phyloP scores from a whole-genome alignment of 2,888 invertebrate species.

The Sphecodes monilicornis region DNA sequence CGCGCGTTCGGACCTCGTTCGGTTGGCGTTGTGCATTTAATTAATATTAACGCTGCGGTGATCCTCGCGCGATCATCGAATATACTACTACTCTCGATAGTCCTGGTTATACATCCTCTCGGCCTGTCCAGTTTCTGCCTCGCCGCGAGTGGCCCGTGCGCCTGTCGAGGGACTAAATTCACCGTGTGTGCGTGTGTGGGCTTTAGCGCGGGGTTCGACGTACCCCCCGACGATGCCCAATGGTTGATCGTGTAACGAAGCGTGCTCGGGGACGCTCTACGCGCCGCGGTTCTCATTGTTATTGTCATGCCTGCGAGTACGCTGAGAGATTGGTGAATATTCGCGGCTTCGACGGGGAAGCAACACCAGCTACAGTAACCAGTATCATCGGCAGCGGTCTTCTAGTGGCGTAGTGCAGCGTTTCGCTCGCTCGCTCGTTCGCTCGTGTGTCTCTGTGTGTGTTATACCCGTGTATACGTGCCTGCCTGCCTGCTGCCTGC shows the following conservation, averaged over 20 bases:
- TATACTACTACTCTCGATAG: slow-evolving; percentile 33
- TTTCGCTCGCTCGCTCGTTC: slow-evolving; percentile 32
- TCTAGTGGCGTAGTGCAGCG: slow-evolving; percentile 67
- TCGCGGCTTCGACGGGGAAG: slow-evolving; percentile 57
- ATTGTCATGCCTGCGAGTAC: slow-evolving; percentile 71
- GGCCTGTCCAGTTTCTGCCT: slow-evolving; percentile 48
- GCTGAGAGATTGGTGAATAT: slow-evolving; percentile 70
- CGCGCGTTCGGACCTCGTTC: slow-evolving; percentile 42
- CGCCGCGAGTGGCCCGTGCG: slow-evolving; percentile 61
- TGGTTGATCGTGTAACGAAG: slow-evolving; percentile 89
- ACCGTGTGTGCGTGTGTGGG: slow-evolving; percentile 62
- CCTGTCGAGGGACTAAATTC: slow-evolving; percentile 53
- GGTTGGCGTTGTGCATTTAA: slow-evolving; percentile 45
- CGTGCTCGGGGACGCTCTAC: slow-evolving; percentile 89
- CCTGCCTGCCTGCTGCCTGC: slow-evolving; percentile 44
- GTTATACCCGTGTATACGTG: slow-evolving; percentile 52
- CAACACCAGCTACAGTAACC: slow-evolving; percentile 40
- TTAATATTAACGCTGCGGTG: slow-evolving; percentile 30
- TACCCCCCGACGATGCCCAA: slow-evolving; percentile 90
- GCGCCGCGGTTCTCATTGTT: slow-evolving; percentile 80
- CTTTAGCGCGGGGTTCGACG: slow-evolving; percentile 71
- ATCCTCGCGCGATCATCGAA: slow-evolving; percentile 38
- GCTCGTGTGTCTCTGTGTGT: slow-evolving; percentile 20
- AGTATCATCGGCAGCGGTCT: slow-evolving; percentile 52
- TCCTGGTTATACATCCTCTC: slow-evolving; percentile 44